phyloP scores from a whole-genome alignment of 2,797 vertebrate genomes.

The Nannoperca australis region DNA sequence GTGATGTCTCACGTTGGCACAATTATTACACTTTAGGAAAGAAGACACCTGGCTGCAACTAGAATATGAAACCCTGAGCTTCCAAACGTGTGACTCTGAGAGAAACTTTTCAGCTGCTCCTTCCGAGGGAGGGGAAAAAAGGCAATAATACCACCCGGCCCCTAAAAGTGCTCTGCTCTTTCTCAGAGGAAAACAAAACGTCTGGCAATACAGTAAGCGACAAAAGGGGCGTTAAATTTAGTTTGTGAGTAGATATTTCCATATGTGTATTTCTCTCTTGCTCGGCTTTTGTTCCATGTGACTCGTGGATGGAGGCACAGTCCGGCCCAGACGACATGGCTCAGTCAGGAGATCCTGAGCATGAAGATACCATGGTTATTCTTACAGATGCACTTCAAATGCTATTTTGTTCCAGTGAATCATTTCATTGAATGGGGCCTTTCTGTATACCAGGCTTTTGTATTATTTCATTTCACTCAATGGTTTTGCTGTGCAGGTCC shows the following conservation, averaged over 20 bases:
- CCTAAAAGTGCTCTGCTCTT: constrained; percentile 59
- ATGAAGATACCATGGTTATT: constrained; percentile 3
- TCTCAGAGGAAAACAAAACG: constrained; percentile 63
- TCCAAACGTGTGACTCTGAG: constrained; percentile 31
- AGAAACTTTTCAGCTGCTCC: constrained; percentile 49
- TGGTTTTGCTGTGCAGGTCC: neutral
- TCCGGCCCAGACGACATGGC: constrained; percentile 45
- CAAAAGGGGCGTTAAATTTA: constrained; percentile 67
- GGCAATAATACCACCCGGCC: constrained; percentile 58
- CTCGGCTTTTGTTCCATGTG: constrained; percentile 61
- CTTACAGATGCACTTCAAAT: neutral
- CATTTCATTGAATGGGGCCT: neutral
- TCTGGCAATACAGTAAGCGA: constrained; percentile 70
- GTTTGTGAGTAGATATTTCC: constrained; percentile 77
- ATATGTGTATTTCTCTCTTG: constrained; percentile 64
- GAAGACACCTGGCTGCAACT: constrained; percentile 31
- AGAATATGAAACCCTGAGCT: constrained; percentile 26
- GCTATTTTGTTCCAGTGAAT: constrained; percentile 21
- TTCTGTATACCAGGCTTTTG: neutral
- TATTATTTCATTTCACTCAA: neutral
- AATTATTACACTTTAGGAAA: constrained; percentile 6
- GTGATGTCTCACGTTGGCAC: constrained; percentile 32
- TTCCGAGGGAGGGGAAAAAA: constrained; percentile 28
- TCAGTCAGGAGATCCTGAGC: constrained; percentile 17
- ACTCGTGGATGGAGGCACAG: constrained; percentile 25